These are phyloP conservation scores for Lampris megalopsis DNA, from an alignment of 2,113 vertebrate genomes.

Conservation along the genomic window DNA sequence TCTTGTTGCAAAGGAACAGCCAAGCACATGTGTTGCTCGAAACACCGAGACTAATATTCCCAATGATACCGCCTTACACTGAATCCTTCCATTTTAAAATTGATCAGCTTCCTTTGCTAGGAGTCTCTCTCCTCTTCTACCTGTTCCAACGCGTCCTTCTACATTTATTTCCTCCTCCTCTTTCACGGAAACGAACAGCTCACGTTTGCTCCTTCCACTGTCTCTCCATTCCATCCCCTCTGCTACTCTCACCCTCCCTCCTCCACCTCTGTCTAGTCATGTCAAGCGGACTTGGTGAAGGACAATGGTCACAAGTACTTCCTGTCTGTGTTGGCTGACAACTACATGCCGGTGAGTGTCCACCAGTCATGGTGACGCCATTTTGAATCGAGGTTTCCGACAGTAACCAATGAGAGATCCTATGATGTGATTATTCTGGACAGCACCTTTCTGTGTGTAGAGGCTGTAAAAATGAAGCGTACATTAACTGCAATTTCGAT, in stretches of 20 bases:
- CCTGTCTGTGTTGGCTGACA: slow-evolving; percentile 96
- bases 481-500: too few relatives aligned
- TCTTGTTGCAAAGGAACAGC: neutral
- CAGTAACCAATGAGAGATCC: too few relatives aligned
- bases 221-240: neutral
- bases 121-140: neutral
- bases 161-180: neutral
- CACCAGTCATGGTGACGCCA: neutral
- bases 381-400: too few relatives aligned
- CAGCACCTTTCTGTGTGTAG: too few relatives aligned
- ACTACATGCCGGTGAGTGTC: slow-evolving; percentile 96
- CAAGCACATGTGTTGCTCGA: too few relatives aligned
- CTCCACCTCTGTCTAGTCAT: slow-evolving; percentile 83
- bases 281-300: slow-evolving; percentile 98
- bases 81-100: neutral
- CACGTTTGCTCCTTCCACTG: too few relatives aligned
- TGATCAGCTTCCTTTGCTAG: neutral
- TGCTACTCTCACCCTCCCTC: neutral
- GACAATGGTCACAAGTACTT: slow-evolving; percentile 99
- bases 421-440: too few relatives aligned
- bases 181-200: too few relatives aligned
- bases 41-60: neutral
- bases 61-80: neutral
- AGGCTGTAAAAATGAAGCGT: too few relatives aligned
- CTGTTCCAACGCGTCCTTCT: neutral